Percentiles rank a stretch among this genome's conserved stretches.
Conservation (phyloP, 2,113 vertebrate species). For the Daboia siamensis region DNA sequence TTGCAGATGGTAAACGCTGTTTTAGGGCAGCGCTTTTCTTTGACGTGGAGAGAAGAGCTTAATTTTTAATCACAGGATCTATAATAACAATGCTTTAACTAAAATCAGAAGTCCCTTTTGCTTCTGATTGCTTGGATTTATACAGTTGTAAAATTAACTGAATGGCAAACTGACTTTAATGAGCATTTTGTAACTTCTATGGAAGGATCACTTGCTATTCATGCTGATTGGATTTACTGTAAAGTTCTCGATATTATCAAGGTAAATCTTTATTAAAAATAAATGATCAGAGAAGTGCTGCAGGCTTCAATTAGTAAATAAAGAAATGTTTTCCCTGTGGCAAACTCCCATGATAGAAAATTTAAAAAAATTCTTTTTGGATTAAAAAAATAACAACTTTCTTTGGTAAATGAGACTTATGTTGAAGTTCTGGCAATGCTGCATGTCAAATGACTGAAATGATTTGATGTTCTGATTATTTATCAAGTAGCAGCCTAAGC, state of each 20-base stretch:
- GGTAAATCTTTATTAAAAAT: neutral
- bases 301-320: neutral
- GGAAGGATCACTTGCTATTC: neutral
- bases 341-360: neutral
- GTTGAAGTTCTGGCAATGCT: neutral
- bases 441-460: neutral
- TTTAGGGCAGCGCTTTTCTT: neutral
- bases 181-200: neutral
- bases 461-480: neutral
- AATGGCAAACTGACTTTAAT: neutral
- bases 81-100: no score
- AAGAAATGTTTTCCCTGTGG: neutral
- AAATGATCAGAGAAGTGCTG: neutral
- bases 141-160: neutral
- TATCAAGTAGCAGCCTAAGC: neutral
- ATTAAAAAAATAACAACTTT: neutral
- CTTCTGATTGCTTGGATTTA: neutral
- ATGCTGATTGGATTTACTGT: neutral
- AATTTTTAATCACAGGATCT: neutral
- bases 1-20: neutral
- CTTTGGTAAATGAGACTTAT: neutral
- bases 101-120: neutral
- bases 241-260: neutral
- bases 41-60: neutral
- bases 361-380: neutral